Evolutionary conservation across 2,113 vertebrate species (phyloP).

Genomic region (Percopsis transmontana): DNA sequence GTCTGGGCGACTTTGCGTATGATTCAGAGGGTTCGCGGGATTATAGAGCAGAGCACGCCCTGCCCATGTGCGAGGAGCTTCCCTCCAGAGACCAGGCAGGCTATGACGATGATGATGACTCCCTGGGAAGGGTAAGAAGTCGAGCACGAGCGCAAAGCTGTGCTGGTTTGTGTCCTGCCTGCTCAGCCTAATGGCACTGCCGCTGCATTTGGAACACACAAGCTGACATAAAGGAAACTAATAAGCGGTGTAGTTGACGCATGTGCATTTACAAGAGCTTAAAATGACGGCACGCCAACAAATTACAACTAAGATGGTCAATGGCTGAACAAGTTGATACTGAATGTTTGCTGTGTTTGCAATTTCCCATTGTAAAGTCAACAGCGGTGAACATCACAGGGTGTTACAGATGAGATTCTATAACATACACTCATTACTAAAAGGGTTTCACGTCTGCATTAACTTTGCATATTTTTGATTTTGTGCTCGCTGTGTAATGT

Average conservation of each 20-base stretch:
- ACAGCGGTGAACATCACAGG: not conserved
- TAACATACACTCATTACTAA: not conserved
- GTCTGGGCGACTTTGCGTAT: conserved; percentile 73
- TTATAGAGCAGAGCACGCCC: conserved; percentile 51
- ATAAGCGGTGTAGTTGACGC: conserved; percentile 33
- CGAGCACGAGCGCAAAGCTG: conserved; percentile 64
- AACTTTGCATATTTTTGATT: conserved; percentile 15
- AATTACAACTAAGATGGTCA: not conserved
- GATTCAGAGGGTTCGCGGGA: conserved; percentile 58
- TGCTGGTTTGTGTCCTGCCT: conserved; percentile 34
- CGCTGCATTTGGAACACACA: conserved; percentile 10
- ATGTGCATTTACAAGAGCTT: conserved; percentile 13
- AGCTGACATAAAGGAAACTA: conserved; percentile 11
- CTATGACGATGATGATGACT: conserved; percentile 77
- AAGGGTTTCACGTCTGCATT: not conserved
- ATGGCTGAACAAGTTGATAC: not conserved
- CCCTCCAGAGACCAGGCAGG: conserved; percentile 67
- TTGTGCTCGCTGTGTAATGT: conserved; percentile 5
- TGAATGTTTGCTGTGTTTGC: conserved; percentile 1
- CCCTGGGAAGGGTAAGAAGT: conserved; percentile 86
- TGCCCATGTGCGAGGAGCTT: conserved; percentile 81
- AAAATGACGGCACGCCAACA: conserved; percentile 8
- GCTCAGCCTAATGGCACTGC: conserved; percentile 35
- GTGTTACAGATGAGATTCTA: not conserved
- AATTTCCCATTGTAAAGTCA: not conserved